Evolutionary conservation across 2,113 vertebrate species (phyloP).

Genomic region (Phylloscopus trochilus): DNA sequence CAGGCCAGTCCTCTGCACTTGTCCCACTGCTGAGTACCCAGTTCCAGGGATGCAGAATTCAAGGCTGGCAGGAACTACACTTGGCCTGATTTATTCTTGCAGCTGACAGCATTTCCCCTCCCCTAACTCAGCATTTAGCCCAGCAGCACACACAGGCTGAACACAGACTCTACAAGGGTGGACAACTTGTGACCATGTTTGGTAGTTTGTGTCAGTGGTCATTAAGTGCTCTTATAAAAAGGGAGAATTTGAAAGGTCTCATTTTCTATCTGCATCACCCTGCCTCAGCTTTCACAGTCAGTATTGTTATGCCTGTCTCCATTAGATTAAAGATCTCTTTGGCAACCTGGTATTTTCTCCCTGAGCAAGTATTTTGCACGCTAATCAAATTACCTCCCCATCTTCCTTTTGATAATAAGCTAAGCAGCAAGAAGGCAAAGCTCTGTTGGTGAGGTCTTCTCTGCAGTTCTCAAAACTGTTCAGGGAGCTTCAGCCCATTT

Average conservation of each 20-base stretch:
- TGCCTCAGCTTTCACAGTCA: background rate
- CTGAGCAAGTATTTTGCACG: background rate
- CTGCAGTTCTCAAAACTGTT: background rate
- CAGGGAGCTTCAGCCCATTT: background rate
- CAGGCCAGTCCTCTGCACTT: background rate
- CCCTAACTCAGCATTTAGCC: background rate
- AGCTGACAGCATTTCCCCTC: background rate
- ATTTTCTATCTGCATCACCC: background rate
- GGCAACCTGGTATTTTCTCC: slow-evolving; percentile 29
- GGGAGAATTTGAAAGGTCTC: background rate
- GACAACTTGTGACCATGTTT: background rate
- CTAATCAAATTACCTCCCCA: slow-evolving; percentile 23
- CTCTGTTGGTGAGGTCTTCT: background rate
- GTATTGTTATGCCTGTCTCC: background rate
- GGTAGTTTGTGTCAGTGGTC: background rate
- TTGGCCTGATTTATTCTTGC: background rate
- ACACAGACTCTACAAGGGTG: background rate
- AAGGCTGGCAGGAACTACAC: background rate
- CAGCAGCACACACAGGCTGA: background rate
- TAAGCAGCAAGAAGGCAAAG: background rate
- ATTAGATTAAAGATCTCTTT: slow-evolving; percentile 35
- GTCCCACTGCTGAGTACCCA: background rate
- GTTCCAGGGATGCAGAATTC: background rate
- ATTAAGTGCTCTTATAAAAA: background rate
- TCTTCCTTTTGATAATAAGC: slow-evolving; percentile 12